These are phyloP conservation scores for Melanotaenia maccullochi DNA, from an alignment of 2,797 vertebrate genomes.

Conservation along the genomic window DNA sequence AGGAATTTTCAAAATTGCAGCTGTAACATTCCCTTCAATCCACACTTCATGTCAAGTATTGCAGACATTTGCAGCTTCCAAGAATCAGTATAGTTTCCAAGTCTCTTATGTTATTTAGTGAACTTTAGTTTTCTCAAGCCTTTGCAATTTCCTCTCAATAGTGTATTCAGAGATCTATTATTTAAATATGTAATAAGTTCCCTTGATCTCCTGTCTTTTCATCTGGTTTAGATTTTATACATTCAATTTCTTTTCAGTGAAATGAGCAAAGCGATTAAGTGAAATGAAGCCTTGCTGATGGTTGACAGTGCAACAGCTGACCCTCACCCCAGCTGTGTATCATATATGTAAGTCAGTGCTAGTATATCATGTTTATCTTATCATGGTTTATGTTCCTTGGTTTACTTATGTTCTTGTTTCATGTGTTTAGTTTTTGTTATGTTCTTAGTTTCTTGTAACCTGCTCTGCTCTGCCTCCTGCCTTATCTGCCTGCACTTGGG, in stretches of 20 bases:
- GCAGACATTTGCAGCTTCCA: constrained; percentile 48
- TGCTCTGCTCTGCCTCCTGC: too few species aligned
- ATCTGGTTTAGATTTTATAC: not conserved
- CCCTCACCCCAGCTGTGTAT: not conserved
- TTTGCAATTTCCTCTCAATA: constrained; percentile 7
- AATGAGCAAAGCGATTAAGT: not conserved
- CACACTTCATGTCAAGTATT: constrained; percentile 44
- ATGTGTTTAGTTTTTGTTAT: too few species aligned
- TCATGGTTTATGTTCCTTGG: too few species aligned
- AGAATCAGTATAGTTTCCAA: constrained; percentile 22
- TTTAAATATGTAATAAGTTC: not conserved
- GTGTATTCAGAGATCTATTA: not conserved
- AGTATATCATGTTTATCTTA: not conserved
- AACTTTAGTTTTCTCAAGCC: constrained; percentile 25
- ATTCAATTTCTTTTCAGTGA: not conserved
- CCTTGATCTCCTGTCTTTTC: not conserved
- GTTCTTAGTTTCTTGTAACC: too few species aligned
- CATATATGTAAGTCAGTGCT: not conserved
- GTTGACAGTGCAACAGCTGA: not conserved
- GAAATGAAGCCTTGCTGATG: not conserved
- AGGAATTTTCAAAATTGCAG: constrained; percentile 59
- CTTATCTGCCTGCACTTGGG: too few species aligned
- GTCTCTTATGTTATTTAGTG: constrained; percentile 12
- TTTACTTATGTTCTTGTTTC: too few species aligned
- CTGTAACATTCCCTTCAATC: constrained; percentile 23